Percentiles rank a stretch among this genome's conserved stretches.
phyloP scores from a whole-genome alignment of 2,888 invertebrate genomes.

The Amphipoea oculea region DNA sequence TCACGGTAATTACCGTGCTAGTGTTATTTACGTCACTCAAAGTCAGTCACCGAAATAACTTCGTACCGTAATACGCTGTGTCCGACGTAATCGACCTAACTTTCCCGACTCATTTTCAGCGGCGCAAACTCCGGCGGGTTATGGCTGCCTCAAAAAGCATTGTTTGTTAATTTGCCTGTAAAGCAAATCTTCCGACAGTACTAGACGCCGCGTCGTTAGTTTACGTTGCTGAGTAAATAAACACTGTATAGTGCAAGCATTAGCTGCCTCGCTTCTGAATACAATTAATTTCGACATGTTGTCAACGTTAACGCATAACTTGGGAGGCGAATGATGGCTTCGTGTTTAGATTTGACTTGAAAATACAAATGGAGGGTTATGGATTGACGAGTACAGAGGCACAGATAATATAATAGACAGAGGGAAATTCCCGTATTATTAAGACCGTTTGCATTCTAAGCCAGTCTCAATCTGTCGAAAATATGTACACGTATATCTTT shows the following conservation, averaged over 20 bases:
- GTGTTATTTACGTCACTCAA: neutral
- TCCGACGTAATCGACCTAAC: neutral
- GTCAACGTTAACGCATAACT: slow-evolving; percentile 34
- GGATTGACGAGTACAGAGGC: neutral
- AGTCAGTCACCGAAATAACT: neutral
- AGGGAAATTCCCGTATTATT: neutral
- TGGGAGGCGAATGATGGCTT: slow-evolving; percentile 9
- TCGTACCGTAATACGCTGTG: too few species aligned
- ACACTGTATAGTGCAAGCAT: slow-evolving; percentile 47
- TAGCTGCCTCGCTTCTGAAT: slow-evolving; percentile 44
- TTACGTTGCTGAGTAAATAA: slow-evolving; percentile 44
- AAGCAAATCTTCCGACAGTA: slow-evolving; percentile 20
- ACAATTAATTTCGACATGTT: slow-evolving; percentile 49
- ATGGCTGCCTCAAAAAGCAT: neutral
- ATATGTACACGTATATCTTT: neutral
- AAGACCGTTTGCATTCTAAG: neutral
- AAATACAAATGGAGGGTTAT: neutral
- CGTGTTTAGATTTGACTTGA: slow-evolving; percentile 1
- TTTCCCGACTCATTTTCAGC: neutral
- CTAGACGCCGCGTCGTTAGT: slow-evolving; percentile 15
- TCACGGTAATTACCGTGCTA: too few species aligned
- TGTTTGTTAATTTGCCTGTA: slow-evolving; percentile 30
- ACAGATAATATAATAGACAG: too few species aligned
- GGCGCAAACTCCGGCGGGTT: neutral
- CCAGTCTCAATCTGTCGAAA: neutral